phyloP scores from a whole-genome alignment of 2,888 invertebrate species.

The Petrolisthes manimaculis region DNA sequence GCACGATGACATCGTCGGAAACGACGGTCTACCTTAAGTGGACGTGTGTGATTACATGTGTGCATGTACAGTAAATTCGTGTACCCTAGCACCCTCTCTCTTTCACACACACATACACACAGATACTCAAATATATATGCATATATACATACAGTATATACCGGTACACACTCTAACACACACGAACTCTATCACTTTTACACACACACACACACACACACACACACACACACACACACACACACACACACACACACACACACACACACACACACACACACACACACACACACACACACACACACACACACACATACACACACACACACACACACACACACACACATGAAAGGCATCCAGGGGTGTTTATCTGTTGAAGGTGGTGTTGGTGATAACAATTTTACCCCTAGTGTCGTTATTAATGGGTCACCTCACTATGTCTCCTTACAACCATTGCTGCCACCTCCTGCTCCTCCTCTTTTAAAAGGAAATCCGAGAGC shows the following conservation, averaged over 20 bases:
- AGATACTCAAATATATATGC: conserved; percentile 21
- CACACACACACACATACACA: conserved; percentile 20
- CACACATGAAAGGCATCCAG: too few relatives aligned
- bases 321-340: too few relatives aligned
- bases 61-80: conserved; percentile 2
- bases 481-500: neutral
- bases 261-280: neutral
- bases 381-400: too few relatives aligned
- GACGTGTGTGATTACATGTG: conserved; percentile 20
- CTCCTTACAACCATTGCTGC: neutral
- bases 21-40: too few relatives aligned
- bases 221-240: too few relatives aligned
- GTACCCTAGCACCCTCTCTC: neutral
- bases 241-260: too few relatives aligned
- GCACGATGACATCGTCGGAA: too few relatives aligned
- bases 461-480: neutral
- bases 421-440: too few relatives aligned
- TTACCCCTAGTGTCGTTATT: too few relatives aligned
- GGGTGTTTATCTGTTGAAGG: too few relatives aligned
- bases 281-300: neutral
- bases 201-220: conserved; percentile 22
- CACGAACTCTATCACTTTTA: neutral
- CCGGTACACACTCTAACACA: neutral
- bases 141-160: conserved; percentile 3
- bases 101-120: conserved; percentile 35